phyloP scores from a whole-genome alignment of 2,888 invertebrate genomes.

The Apotomis capreana region DNA sequence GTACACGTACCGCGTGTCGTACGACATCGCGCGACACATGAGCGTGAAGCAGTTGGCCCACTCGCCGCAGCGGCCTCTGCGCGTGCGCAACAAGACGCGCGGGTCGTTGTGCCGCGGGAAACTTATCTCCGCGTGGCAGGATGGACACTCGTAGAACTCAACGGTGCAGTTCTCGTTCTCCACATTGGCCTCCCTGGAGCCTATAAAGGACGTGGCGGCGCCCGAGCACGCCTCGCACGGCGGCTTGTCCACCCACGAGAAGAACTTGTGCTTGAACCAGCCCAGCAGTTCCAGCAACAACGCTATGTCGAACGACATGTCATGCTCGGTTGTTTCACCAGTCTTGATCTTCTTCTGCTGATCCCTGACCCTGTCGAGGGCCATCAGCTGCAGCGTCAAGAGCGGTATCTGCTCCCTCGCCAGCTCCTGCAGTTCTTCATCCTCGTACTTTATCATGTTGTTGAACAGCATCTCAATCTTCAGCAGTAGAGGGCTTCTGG shows the following conservation, averaged over 20 bases:
- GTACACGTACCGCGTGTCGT: slow-evolving; percentile 88
- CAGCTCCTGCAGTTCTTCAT: slow-evolving; percentile 84
- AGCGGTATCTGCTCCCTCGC: slow-evolving; percentile 88
- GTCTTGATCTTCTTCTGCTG: slow-evolving; percentile 84
- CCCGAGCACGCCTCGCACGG: slow-evolving; percentile 87
- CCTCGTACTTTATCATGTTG: slow-evolving; percentile 87
- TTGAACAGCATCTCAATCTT: slow-evolving; percentile 77
- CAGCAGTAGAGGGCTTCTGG: slow-evolving; percentile 66
- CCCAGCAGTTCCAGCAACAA: slow-evolving; percentile 89
- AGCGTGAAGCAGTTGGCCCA: slow-evolving; percentile 98
- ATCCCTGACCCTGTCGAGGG: slow-evolving; percentile 84
- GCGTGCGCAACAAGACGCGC: slow-evolving; percentile 89
- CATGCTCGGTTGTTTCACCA: slow-evolving; percentile 66
- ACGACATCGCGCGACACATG: slow-evolving; percentile 89
- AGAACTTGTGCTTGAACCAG: slow-evolving; percentile 98
- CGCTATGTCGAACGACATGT: slow-evolving; percentile 87
- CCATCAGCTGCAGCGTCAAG: slow-evolving; percentile 84
- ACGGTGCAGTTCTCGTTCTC: slow-evolving; percentile 83
- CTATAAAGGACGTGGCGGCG: slow-evolving; percentile 69
- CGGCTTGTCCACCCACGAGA: slow-evolving; percentile 94
- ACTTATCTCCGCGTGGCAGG: slow-evolving; percentile 83
- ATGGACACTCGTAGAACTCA: slow-evolving; percentile 82
- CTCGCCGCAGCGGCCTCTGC: slow-evolving; percentile 97
- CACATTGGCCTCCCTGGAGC: slow-evolving; percentile 61
- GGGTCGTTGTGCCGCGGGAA: slow-evolving; percentile 95